Conservation (phyloP, 2,113 vertebrate genomes). For the Morone saxatilis region DNA sequence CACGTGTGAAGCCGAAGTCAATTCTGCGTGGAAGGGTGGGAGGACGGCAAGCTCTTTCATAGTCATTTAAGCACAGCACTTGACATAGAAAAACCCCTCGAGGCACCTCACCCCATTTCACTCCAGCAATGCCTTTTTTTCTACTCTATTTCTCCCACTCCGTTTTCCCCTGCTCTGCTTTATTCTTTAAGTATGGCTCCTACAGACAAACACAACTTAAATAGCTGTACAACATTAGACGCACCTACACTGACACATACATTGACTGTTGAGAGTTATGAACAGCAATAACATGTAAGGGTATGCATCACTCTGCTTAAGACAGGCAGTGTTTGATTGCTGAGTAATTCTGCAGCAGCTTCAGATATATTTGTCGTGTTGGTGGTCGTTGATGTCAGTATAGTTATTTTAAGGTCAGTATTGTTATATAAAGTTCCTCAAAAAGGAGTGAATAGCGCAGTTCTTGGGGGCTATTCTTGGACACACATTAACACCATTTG, state of each 20-base stretch:
- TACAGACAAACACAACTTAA: constrained; percentile 20
- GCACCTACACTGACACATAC: background rate
- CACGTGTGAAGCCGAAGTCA: constrained; percentile 65
- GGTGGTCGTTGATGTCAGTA: background rate
- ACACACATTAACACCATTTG: background rate
- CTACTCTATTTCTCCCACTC: constrained; percentile 53
- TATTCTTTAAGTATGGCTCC: constrained; percentile 27
- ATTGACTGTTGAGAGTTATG: background rate
- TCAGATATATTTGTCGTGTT: background rate
- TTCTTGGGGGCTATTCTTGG: background rate
- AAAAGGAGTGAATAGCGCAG: background rate
- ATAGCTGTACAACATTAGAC: background rate
- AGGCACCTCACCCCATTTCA: constrained; percentile 71
- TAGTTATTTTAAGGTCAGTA: background rate
- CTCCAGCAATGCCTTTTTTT: constrained; percentile 55
- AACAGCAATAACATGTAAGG: background rate
- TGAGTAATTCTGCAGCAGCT: background rate
- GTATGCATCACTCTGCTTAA: background rate
- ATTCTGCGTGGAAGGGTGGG: constrained; percentile 46
- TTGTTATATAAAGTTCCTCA: background rate
- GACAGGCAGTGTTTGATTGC: background rate
- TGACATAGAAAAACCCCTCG: constrained; percentile 60
- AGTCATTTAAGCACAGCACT: constrained; percentile 70
- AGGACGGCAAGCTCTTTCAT: constrained; percentile 54
- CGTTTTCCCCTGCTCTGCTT: constrained; percentile 14